These are phyloP conservation scores for Passer montanus DNA, from an alignment of 2,113 vertebrate genomes.

Conservation along the genomic window DNA sequence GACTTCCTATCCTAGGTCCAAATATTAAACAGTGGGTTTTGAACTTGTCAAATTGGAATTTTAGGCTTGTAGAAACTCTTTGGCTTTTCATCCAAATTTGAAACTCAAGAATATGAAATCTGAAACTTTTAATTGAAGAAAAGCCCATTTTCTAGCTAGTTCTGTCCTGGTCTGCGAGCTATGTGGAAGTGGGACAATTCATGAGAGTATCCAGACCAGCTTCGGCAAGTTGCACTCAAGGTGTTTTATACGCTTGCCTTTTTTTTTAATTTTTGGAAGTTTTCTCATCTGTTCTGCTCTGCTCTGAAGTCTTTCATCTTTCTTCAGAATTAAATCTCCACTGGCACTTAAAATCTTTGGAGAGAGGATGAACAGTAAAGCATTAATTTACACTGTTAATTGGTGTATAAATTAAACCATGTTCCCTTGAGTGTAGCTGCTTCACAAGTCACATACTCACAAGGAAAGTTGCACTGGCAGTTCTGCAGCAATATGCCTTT, in stretches of 20 bases:
- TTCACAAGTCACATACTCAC: background rate
- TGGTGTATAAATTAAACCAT: constrained; percentile 49
- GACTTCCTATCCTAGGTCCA: background rate
- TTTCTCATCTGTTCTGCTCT: background rate
- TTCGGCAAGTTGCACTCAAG: background rate
- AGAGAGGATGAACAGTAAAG: constrained; percentile 13
- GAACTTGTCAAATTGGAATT: background rate
- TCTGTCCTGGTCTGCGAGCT: background rate
- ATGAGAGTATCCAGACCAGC: background rate
- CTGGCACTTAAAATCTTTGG: constrained; percentile 7
- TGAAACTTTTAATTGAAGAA: background rate
- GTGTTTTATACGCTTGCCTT: background rate
- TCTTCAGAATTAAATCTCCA: background rate
- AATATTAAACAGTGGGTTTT: background rate
- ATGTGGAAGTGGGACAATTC: background rate
- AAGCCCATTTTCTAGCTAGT: background rate
- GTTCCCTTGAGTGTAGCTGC: background rate
- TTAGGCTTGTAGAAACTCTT: background rate
- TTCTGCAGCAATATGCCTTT: background rate
- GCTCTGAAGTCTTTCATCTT: constrained; percentile 44
- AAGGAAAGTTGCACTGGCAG: background rate
- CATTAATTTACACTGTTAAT: constrained; percentile 64
- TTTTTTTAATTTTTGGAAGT: background rate
- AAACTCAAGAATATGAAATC: background rate
- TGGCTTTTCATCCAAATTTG: background rate